Conservation (phyloP, 2,888 invertebrate genomes). For the Ametastegia equiseti region DNA sequence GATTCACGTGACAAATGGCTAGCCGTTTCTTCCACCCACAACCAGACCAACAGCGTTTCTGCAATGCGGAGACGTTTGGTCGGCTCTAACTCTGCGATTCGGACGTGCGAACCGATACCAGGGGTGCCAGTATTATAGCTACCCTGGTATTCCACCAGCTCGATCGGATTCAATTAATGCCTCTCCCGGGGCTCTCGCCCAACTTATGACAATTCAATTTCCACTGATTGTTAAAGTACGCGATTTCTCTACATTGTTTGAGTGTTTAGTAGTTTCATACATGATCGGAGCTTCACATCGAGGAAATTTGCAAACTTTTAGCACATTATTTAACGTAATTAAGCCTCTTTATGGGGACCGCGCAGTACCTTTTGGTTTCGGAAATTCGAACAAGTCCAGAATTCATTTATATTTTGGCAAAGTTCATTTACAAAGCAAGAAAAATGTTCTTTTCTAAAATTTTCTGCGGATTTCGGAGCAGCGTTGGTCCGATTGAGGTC, state of each 20-base stretch:
- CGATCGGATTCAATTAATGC: slow-evolving; percentile 39
- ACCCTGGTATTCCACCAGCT: slow-evolving; percentile 4
- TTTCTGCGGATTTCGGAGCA: too few relatives aligned
- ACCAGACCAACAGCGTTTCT: too few relatives aligned
- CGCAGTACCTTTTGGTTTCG: too few relatives aligned
- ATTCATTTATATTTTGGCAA: too few relatives aligned
- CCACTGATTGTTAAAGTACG: slow-evolving; percentile 13
- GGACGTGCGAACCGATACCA: slow-evolving; percentile 38
- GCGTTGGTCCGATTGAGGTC: too few relatives aligned
- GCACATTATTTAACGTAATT: background rate
- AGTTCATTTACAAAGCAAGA: too few relatives aligned
- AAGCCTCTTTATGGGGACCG: background rate
- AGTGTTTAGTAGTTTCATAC: background rate
- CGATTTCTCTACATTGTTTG: slow-evolving; percentile 4
- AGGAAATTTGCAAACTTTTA: slow-evolving; percentile 5
- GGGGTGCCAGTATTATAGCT: background rate
- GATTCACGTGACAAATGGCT: slow-evolving; percentile 32
- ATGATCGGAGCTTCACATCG: background rate
- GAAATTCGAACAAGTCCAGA: too few relatives aligned
- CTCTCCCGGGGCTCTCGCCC: background rate
- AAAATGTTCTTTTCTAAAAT: too few relatives aligned
- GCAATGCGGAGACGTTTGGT: background rate
- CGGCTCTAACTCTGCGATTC: slow-evolving; percentile 39
- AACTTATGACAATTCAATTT: slow-evolving; percentile 44
- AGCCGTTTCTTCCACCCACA: slow-evolving; percentile 1